Evolutionary conservation across 1,140 invertebrate genomes (phyloP).

Genomic region (Leucophenga varia): DNA sequence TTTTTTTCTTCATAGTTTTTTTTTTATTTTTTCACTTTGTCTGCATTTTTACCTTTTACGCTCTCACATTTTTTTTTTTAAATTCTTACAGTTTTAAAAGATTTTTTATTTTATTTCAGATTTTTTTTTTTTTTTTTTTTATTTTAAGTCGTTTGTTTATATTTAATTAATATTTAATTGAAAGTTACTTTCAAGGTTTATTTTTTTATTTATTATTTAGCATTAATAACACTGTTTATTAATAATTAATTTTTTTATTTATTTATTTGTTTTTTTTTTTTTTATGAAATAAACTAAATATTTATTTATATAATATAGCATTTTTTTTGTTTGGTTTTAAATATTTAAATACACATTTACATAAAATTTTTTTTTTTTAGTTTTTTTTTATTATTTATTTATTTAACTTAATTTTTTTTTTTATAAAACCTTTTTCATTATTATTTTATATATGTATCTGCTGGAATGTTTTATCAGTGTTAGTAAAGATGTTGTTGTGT

Average conservation of each 20-base stretch:
- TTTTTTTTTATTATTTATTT: conserved; percentile 12
- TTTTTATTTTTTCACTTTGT: conserved; percentile 20
- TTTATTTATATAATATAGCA: conserved; percentile 18
- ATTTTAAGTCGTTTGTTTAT: conserved; percentile 16
- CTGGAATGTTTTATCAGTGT: too few species aligned
- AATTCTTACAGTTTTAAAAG: conserved; percentile 47
- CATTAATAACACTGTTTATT: conserved; percentile 38
- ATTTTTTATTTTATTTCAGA: conserved; percentile 13
- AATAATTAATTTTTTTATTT: conserved; percentile 25
- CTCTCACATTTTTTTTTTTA: conserved; percentile 23
- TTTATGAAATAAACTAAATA: conserved; percentile 42
- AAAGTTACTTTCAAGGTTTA: conserved; percentile 46
- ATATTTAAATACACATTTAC: conserved; percentile 52
- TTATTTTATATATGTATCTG: too few species aligned
- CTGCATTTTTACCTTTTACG: conserved; percentile 7
- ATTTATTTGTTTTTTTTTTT: conserved; percentile 14
- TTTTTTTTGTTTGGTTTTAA: conserved; percentile 19
- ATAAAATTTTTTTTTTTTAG: conserved; percentile 25
- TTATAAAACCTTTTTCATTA: conserved; percentile 26
- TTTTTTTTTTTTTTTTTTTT: conserved; percentile 20
- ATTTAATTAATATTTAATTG: conserved; percentile 42
- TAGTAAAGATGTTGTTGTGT: too few species aligned
- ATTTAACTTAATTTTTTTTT: neutral
- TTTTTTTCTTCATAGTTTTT: conserved; percentile 24
- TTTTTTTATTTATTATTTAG: conserved; percentile 28